Base-by-base conservation (phyloP, 1,140 invertebrate genomes). In the Atopsyche davidsoni region DNA sequence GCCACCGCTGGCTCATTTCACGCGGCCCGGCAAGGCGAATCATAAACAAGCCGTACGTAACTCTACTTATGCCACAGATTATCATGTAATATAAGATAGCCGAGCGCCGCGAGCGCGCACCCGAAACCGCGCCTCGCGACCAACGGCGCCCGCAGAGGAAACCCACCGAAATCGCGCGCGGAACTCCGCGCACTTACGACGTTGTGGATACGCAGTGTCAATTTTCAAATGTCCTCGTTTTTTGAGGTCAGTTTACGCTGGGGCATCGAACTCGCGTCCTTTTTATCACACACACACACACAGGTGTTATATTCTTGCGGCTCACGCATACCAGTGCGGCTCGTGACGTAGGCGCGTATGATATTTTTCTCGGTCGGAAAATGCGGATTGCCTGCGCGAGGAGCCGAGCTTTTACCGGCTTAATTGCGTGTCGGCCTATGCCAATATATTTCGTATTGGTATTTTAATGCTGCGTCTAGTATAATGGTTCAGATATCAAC, bases 221-320 rank as follows among this genome's bases (percentile, higher is more conserved):
- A 55, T 45, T 55, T 47, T 50, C 53, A 43, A 51, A 51, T 52
- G 54, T 56, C 54, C 54, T 56, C 54, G 54, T 46, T 52, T 55
- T 56, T 56, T 56, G 54, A 56, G 54, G 54, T 56, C 54, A 52
- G 46, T 39, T 28, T 52, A 46, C 32, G 42, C 3, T 13, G 24
- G 54, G 53, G 44, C 49, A 35, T 43, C 54, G 54, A 56, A 56
- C 54, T 42, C 49, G 34, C 41, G 54, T 52, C 54, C 49, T 56
- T 54, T 54, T 48, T 48, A 48, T 48, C 46, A 28, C 46, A n/a
- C n/a, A n/a, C n/a, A n/a, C n/a, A n/a, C n/a, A n/a, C n/a, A n/a
- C n/a, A n/a, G n/a, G n/a, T n/a, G n/a, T n/a, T n/a, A n/a, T n/a
- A n/a, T n/a, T n/a, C n/a, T n/a, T n/a, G n/a, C n/a, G n/a, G n/a